These are phyloP conservation scores for Lissocephala sabroskyi DNA, from an alignment of 2,888 invertebrate species.

Conservation along the genomic window DNA sequence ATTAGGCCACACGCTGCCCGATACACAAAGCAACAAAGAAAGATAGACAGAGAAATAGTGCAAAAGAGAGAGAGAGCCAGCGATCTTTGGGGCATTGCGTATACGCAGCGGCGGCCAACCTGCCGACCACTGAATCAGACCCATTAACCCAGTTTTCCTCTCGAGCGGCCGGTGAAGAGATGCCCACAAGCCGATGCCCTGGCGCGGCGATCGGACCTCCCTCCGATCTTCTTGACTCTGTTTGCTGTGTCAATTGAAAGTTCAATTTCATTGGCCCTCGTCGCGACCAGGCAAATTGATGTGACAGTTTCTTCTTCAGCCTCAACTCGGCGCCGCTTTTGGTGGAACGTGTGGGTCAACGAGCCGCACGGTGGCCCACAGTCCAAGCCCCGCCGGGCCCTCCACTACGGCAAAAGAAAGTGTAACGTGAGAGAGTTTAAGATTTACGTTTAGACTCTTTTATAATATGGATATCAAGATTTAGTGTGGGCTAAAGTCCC, in stretches of 20 bases:
- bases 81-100: too few species aligned
- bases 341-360: slow-evolving; percentile 56
- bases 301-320: slow-evolving; percentile 55
- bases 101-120: slow-evolving; percentile 38
- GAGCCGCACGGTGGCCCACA: slow-evolving; percentile 36
- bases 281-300: slow-evolving; percentile 56
- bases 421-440: too few species aligned
- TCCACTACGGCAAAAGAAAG: slow-evolving; percentile 2
- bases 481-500: too few species aligned
- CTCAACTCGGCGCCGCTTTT: too few species aligned
- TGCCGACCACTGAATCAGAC: slow-evolving; percentile 45
- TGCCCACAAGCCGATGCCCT: too few species aligned
- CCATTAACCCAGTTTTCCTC: slow-evolving; percentile 54
- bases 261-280: slow-evolving; percentile 67
- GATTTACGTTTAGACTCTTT: too few species aligned
- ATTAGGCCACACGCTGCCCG: slow-evolving; percentile 35
- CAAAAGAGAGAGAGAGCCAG: slow-evolving; percentile 1
- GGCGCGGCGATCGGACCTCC: too few species aligned
- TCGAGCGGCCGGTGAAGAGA: not conserved
- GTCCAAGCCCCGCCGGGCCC: not conserved
- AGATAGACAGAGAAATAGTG: too few species aligned
- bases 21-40: not conserved
- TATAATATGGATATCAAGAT: too few species aligned
- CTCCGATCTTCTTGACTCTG: slow-evolving; percentile 31
- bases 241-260: slow-evolving; percentile 60